Base-by-base conservation (phyloP, 1,140 invertebrate genomes). In the Drosophila teissieri region DNA sequence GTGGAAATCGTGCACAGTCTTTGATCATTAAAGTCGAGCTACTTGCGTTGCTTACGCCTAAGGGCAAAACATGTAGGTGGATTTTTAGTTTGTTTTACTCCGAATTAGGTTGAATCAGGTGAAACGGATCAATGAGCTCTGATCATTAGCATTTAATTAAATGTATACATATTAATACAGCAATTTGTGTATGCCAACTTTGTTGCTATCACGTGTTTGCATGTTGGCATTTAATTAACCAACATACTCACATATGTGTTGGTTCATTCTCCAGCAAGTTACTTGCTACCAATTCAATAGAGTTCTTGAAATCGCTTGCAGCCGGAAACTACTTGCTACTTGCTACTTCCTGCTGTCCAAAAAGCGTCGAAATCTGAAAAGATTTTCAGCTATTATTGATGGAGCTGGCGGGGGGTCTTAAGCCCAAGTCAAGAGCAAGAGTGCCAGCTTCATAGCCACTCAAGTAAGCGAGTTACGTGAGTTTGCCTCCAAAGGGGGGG, bases 401-500 rank as follows among this genome's bases (percentile, higher is more conserved):
- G 60, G 37, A 49, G 24, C 15, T 3, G 14, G 14, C 2, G 2
- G 31, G 24, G 31, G 24, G n/a, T 7, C 22, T 55, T 39, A 46
- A 31, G 67, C 14, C 40, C 22, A 48, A 63, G 57, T 64, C 62
- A 19, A 19, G 37, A 63, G 60, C 62, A 19, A 19, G 37, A 63
- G 60, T 49, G 34, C 14, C 46, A 42, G 45, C 45, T 14, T 52
- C 37, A 48, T 15, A 69, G 67, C 64, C 64, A 70, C 67, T 70
- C 36, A 56, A 70, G 64, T 70, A 70, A 46, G 36, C 51, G 51
- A 70, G 65, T 70, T 70, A 70, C 51, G 67, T 69, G 67, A 69
- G 67, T 31, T 46, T 45, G 39, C 40, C 40, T 51, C 7, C 39
- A 27, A 12, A 1, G n/a, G 22, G 58, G n/a, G 15, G 58, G n/a